Conservation (phyloP, 2,888 invertebrate genomes). For the Corythucha ciliata region DNA sequence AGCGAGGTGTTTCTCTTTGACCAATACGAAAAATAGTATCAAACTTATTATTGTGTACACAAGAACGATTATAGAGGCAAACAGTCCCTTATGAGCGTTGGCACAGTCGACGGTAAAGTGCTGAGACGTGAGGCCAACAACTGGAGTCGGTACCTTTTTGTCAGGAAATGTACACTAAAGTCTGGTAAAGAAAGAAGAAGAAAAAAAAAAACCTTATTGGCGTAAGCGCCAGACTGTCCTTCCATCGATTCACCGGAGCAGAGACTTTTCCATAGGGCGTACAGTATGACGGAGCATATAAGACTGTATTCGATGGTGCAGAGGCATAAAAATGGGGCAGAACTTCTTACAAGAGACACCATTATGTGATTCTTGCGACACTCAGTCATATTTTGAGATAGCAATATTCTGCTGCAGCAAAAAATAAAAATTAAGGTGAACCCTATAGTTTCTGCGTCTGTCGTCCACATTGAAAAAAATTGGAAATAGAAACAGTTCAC, state of each 20-base stretch:
- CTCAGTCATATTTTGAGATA: constrained; percentile 33
- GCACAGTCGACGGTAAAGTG: constrained; percentile 55
- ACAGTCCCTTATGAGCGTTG: constrained; percentile 45
- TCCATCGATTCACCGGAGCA: constrained; percentile 46
- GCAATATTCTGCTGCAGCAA: constrained; percentile 19
- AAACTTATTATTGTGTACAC: constrained; percentile 76
- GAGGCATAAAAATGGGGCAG: constrained; percentile 80
- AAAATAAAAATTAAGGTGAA: too few relatives aligned
- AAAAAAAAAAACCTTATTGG: constrained; percentile 21
- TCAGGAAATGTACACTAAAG: too few relatives aligned
- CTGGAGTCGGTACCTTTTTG: constrained; percentile 23
- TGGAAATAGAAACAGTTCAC: too few relatives aligned
- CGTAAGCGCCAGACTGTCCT: constrained; percentile 16
- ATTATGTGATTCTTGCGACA: constrained; percentile 58
- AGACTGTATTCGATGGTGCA: constrained; percentile 86
- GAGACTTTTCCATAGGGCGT: constrained; percentile 86
- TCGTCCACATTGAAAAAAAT: too few relatives aligned
- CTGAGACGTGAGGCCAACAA: constrained; percentile 30
- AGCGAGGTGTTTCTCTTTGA: constrained; percentile 51
- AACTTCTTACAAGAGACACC: constrained; percentile 59
- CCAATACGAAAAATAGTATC: constrained; percentile 82
- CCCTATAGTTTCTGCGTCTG: too few relatives aligned
- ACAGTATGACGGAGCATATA: constrained; percentile 79
- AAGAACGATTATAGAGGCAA: constrained; percentile 60
- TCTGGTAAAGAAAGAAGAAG: too few relatives aligned